Evolutionary conservation across 2,113 vertebrate species (phyloP).

Genomic region (Podarcis muralis): DNA sequence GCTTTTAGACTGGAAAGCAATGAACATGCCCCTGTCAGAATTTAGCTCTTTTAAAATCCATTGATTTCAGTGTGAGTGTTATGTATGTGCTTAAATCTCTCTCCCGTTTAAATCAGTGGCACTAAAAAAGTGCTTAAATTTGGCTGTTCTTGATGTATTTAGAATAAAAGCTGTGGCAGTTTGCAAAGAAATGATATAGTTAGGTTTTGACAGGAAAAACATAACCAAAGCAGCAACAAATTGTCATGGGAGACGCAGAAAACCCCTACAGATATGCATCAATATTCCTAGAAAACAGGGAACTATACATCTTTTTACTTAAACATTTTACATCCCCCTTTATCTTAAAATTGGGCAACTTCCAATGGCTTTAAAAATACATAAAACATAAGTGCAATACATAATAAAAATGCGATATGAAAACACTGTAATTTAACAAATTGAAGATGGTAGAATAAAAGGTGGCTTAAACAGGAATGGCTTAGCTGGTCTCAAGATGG

Average conservation of each 20-base stretch:
- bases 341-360: background rate
- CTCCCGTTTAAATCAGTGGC: background rate
- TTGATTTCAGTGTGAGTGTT: background rate
- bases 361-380: background rate
- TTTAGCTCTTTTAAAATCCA: background rate
- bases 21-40: background rate
- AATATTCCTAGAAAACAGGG: background rate
- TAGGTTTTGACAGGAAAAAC: rapidly evolving
- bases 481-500: background rate
- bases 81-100: background rate
- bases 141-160: background rate
- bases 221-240: background rate
- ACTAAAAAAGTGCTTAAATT: background rate
- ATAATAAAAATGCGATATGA: background rate
- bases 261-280: background rate
- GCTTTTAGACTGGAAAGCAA: background rate
- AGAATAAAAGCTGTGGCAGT: background rate
- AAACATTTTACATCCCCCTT: background rate
- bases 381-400: background rate
- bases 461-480: background rate
- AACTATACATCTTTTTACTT: background rate
- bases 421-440: background rate
- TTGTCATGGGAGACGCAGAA: background rate
- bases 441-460: background rate
- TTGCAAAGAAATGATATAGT: background rate